Percentiles rank a stretch among this genome's conserved stretches.
phyloP scores from a whole-genome alignment of 2,797 vertebrate genomes.

The Glyptemys insculpta region DNA sequence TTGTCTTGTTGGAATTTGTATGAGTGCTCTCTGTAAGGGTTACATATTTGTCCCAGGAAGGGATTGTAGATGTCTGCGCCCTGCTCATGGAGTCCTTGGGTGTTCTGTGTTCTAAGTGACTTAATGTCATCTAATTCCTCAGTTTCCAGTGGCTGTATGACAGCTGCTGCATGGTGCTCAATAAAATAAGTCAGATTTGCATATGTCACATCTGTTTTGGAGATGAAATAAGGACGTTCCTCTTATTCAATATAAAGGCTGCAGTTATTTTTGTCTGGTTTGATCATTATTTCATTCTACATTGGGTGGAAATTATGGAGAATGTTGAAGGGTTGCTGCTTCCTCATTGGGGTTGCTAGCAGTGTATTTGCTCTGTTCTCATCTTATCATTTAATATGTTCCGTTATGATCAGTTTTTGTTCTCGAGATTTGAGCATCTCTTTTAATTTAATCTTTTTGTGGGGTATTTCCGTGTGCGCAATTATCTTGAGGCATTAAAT shows the following conservation, averaged over 20 bases:
- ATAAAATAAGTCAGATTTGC: not conserved
- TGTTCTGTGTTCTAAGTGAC: not conserved
- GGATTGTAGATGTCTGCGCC: slow-evolving; percentile 2
- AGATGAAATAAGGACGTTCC: not conserved
- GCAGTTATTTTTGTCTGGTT: not conserved
- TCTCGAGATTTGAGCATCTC: not conserved
- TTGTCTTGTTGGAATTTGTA: not conserved
- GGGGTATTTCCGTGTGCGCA: slow-evolving; percentile 57
- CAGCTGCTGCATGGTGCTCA: not conserved
- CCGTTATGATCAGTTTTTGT: not conserved
- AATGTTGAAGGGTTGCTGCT: not conserved
- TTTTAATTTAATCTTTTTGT: slow-evolving; percentile 43
- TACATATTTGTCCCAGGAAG: not conserved
- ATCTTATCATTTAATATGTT: not conserved
- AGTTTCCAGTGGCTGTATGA: not conserved
- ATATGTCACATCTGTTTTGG: not conserved
- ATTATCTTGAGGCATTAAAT: slow-evolving; percentile 55
- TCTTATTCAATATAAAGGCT: not conserved
- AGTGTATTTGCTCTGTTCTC: not conserved
- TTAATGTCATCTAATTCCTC: not conserved
- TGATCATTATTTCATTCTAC: not conserved
- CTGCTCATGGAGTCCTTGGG: not conserved
- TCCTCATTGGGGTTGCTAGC: not conserved
- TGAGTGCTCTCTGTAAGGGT: not conserved
- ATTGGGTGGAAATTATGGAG: not conserved